These are phyloP conservation scores for Melipona beecheii DNA, from an alignment of 2,888 invertebrate genomes.

Conservation along the genomic window DNA sequence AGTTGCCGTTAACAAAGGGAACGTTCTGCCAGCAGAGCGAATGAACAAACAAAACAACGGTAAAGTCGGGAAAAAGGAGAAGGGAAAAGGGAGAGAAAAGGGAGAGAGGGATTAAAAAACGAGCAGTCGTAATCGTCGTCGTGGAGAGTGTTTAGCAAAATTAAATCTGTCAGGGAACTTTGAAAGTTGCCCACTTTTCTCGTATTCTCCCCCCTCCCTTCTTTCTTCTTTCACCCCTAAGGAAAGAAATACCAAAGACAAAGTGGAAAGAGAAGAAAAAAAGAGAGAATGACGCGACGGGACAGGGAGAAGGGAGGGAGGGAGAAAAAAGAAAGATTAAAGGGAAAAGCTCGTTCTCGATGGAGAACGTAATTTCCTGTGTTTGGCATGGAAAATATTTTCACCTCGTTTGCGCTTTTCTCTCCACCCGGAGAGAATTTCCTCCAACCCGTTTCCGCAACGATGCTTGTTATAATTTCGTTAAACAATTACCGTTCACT, in stretches of 20 bases:
- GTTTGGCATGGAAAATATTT: constrained; percentile 28
- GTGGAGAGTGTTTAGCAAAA: constrained; percentile 42
- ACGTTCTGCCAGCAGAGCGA: background rate
- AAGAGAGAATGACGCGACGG: background rate
- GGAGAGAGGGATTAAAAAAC: background rate
- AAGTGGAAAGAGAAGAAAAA: background rate
- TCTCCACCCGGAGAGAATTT: too few species aligned
- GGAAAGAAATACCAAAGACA: background rate
- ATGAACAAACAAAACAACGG: constrained; percentile 31
- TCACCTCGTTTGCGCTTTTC: too few species aligned
- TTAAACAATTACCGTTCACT: constrained; percentile 37
- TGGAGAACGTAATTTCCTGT: constrained; percentile 20
- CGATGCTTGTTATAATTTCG: constrained; percentile 26
- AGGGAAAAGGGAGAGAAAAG: background rate
- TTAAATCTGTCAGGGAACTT: constrained; percentile 43
- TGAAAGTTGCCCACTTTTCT: constrained; percentile 20
- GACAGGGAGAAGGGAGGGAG: background rate
- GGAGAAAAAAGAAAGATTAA: background rate
- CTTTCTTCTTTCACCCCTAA: background rate
- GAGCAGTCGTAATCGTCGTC: constrained; percentile 31
- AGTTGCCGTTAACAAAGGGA: constrained; percentile 40
- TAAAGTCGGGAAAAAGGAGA: background rate
- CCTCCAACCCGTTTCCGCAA: constrained; percentile 14
- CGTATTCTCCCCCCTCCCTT: background rate
- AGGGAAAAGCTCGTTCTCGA: constrained; percentile 23